Evolutionary conservation across 2,797 vertebrate genomes (phyloP).

Genomic region (Phrynocephalus vlangalii): DNA sequence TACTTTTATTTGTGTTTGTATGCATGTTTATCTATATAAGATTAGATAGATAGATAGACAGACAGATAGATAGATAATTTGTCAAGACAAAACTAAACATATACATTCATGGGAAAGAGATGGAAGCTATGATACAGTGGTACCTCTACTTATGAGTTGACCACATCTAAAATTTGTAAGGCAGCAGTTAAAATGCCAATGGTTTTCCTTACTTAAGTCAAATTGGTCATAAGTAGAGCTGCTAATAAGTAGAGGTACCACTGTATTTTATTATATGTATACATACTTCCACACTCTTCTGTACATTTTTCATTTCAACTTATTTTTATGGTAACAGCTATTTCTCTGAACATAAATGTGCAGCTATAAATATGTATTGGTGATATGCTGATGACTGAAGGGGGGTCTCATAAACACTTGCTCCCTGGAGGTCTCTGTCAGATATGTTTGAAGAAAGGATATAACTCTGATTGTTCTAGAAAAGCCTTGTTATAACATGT

Average conservation of each 20-base stretch:
- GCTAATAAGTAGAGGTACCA: too few species aligned
- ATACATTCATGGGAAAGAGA: not conserved
- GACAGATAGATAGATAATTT: not conserved
- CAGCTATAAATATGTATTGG: not conserved
- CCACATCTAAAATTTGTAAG: too few species aligned
- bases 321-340: not conserved
- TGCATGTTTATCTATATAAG: too few species aligned
- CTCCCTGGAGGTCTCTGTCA: not conserved
- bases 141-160: too few species aligned
- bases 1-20: too few species aligned
- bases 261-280: not conserved
- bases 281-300: not conserved
- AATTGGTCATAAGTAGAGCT: too few species aligned
- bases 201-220: too few species aligned
- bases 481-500: not conserved
- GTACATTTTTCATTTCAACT: not conserved
- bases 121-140: too few species aligned
- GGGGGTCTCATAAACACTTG: not conserved
- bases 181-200: too few species aligned
- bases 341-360: not conserved
- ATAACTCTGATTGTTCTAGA: not conserved
- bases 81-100: not conserved
- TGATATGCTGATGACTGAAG: not conserved
- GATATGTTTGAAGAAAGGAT: conserved; percentile 6
- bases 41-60: too few species aligned